Conservation (phyloP, 2,888 invertebrate species). For the Tryphoninae sp. region DNA sequence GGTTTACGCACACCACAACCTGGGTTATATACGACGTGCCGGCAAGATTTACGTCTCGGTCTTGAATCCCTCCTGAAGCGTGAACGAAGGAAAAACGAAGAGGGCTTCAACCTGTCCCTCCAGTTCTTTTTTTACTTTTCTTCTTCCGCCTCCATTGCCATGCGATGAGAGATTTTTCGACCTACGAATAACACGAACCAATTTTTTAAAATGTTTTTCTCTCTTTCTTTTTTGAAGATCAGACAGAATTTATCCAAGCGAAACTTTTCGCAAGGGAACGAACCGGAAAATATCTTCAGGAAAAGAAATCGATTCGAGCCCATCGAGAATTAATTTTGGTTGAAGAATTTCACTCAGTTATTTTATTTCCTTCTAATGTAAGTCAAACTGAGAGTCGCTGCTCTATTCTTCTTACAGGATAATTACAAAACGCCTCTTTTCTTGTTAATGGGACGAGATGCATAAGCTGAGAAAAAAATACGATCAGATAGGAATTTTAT, state of each 20-base stretch:
- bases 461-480: conserved; percentile 1
- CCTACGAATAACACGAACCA: not conserved
- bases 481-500: conserved; percentile 6
- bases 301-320: not conserved
- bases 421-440: not conserved
- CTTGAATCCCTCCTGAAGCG: conserved; percentile 49
- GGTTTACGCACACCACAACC: conserved; percentile 16
- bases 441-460: not conserved
- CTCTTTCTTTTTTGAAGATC: not conserved
- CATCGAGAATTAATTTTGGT: not conserved
- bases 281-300: not conserved
- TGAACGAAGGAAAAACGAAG: conserved; percentile 38
- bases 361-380: not conserved
- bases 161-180: not conserved
- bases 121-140: not conserved
- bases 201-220: not conserved
- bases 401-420: not conserved
- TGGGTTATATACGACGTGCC: not conserved
- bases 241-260: not conserved
- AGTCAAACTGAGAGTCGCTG: not conserved
- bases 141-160: not conserved
- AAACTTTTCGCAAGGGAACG: not conserved
- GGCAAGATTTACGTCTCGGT: conserved; percentile 49
- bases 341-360: not conserved
- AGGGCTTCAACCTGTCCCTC: conserved; percentile 2